A percentile compares a stretch with the other conserved stretches of the same genome.
These are phyloP conservation scores for Tapirus indicus DNA, from an alignment of 2,797 vertebrate species.

Conservation along the genomic window DNA sequence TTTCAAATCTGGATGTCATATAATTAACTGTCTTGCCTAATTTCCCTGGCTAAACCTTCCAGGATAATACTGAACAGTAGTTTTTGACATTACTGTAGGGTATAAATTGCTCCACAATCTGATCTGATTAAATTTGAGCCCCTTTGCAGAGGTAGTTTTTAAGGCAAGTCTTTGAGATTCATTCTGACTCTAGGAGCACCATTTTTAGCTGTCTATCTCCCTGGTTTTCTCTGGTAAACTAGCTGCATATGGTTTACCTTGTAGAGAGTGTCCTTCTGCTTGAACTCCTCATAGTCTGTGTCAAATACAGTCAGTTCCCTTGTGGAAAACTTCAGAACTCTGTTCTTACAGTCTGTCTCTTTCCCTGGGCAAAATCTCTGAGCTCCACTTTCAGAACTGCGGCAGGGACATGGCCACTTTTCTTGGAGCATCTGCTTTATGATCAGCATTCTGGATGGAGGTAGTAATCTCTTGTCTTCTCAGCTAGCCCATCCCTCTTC, in stretches of 20 bases:
- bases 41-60: not conserved
- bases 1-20: not conserved
- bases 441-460: not conserved
- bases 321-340: not conserved
- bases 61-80: not conserved
- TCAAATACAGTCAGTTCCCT: not conserved
- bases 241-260: not conserved
- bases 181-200: not conserved
- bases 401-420: not conserved
- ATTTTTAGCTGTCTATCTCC: not conserved
- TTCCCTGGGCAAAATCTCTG: not conserved
- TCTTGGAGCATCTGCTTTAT: not conserved
- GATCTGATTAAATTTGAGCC: not conserved
- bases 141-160: not conserved
- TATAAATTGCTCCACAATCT: not conserved
- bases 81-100: not conserved
- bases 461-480: not conserved
- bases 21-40: not conserved
- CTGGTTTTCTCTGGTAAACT: not conserved
- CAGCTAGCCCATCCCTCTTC: not conserved
- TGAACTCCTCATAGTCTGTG: not conserved
- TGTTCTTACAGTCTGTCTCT: too few relatives aligned
- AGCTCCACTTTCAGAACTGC: not conserved
- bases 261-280: not conserved
- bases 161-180: not conserved